Evolutionary conservation across 2,888 invertebrate genomes (phyloP), one percentile per base, ranked within the genome.

Genomic region (Aphodius granarius): DNA sequence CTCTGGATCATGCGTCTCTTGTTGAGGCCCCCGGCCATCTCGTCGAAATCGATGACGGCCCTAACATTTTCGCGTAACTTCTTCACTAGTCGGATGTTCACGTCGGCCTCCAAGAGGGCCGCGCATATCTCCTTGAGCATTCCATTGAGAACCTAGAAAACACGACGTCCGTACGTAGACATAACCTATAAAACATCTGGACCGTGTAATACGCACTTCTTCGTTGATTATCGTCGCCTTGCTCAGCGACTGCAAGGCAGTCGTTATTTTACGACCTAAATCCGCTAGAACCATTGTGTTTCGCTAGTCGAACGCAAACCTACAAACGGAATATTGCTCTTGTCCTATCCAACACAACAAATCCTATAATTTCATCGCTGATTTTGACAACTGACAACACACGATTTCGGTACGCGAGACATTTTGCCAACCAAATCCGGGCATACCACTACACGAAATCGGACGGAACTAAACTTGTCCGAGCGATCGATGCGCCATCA

Each of bases 41-140:
- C 99, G 85, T 99, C 99, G 88, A 99, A 99, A 88, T 99, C 98
- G 87, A 99, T 99, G 79, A 97, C 97, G 70, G 95, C 92, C 76
- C 97, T 92, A 22, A 99, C 98, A 97, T 99, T 99, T 89, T 99
- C 98, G 80, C 98, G 91, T 65, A 99, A 90, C 86, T 96, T 94
- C 88, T 98, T 98, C 0, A 99, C 99, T 81, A 99, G 90, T 82
- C 94, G 92, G 81, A 99, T 97, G 88, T 99, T 99, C 66, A 95
- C 95, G 91, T 99, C 99, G 82, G 99, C 97, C 90, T 99, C 99
- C 78, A 99, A 89, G 77, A 99, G 90, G 17, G 99, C 99, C 77
- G 96, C 94, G 87, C 98, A 98, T 85, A 99, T 97, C 88, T 99
- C 98, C 88, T 99, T 99, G 73, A 99, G 93, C 97, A 99, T 98